Conservation (phyloP, 2,113 vertebrate species). For the Xenus cinereus region DNA sequence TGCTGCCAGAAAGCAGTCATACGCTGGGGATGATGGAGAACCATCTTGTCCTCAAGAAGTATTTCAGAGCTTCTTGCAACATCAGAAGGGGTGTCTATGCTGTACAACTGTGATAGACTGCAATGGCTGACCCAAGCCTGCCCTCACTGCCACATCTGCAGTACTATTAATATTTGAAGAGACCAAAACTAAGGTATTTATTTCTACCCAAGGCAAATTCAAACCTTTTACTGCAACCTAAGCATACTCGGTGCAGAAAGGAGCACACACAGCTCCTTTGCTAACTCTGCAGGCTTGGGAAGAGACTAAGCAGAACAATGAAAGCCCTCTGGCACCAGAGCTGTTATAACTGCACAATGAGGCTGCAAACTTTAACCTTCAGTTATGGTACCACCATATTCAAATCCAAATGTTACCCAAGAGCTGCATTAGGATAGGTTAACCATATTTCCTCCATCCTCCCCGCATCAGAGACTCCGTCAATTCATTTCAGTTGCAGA, state of each 20-base stretch:
- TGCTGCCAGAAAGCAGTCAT: neutral
- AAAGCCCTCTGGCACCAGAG: neutral
- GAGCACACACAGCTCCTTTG: neutral
- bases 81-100: neutral
- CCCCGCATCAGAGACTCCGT: rapidly evolving
- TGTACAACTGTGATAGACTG: neutral
- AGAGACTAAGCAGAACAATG: neutral
- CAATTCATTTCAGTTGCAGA: neutral
- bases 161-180: neutral
- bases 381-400: neutral
- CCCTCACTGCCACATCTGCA: rapidly evolving
- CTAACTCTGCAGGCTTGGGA: neutral
- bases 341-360: neutral
- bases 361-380: neutral
- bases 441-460: neutral
- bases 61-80: neutral
- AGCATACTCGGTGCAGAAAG: neutral
- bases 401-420: neutral
- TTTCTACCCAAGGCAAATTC: neutral
- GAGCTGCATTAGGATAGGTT: neutral
- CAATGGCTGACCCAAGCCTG: neutral
- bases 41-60: neutral
- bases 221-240: neutral
- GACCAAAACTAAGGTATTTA: neutral
- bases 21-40: neutral